A percentile compares a stretch with the other conserved stretches of the same genome.
Evolutionary conservation across 1,140 invertebrate species (phyloP).

Genomic region (Andricus grossulariae): DNA sequence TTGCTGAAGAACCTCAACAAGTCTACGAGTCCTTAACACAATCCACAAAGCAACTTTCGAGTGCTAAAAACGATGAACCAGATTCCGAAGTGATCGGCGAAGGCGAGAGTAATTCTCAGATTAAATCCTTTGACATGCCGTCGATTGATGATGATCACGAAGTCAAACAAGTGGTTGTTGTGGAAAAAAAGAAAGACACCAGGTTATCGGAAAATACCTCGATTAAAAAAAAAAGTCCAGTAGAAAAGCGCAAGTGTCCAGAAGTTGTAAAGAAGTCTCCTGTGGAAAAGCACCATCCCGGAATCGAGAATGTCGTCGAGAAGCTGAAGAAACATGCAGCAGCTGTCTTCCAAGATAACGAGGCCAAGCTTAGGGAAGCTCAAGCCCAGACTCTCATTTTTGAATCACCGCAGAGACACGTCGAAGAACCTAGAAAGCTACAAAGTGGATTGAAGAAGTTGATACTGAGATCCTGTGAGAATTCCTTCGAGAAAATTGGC

Average conservation of each 20-base stretch:
- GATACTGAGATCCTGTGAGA: conserved; percentile 64
- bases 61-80: not conserved
- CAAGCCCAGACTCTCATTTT: not conserved
- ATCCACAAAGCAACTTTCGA: not conserved
- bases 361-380: not conserved
- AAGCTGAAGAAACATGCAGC: conserved; percentile 71
- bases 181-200: conserved; percentile 47
- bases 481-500: conserved; percentile 50
- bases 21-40: not conserved
- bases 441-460: conserved; percentile 67
- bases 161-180: conserved; percentile 43
- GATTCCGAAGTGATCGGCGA: not conserved
- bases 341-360: conserved; percentile 35
- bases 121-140: conserved; percentile 71
- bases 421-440: conserved; percentile 49
- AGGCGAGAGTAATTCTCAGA: conserved; percentile 38
- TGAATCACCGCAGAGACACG: not conserved
- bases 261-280: conserved; percentile 45
- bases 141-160: conserved; percentile 70
- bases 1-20: not conserved
- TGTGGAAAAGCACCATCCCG: conserved; percentile 61
- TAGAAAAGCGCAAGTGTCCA: conserved; percentile 38
- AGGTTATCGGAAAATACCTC: not conserved
- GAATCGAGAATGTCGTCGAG: conserved; percentile 72
- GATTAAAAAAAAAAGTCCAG: conserved; percentile 35